Conservation (phyloP, 2,797 vertebrate genomes). For the Leucoraja ocellata region DNA sequence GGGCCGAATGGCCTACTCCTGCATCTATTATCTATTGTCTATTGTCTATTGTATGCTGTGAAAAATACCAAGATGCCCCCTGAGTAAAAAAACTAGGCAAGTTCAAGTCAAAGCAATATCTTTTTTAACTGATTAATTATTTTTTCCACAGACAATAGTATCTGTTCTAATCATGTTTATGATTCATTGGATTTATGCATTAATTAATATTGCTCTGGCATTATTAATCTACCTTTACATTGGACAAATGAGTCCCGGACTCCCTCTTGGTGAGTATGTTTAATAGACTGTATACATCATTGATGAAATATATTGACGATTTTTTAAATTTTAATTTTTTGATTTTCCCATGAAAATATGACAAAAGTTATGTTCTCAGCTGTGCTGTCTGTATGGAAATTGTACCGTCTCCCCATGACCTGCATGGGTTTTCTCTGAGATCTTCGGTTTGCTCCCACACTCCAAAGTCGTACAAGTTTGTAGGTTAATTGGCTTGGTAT, state of each 20-base stretch:
- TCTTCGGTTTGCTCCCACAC: no score
- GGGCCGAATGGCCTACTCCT: no score
- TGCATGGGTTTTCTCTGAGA: no score
- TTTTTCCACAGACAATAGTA: conserved; percentile 62
- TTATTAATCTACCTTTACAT: conserved; percentile 85
- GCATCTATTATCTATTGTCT: no score
- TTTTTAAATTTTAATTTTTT: not conserved
- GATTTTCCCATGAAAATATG: no score
- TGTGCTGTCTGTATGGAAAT: no score
- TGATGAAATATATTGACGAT: not conserved
- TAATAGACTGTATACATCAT: not conserved
- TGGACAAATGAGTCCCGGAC: conserved; percentile 80
- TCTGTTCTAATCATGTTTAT: conserved; percentile 87
- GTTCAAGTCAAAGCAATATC: not conserved
- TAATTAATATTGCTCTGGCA: conserved; percentile 72
- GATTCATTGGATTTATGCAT: conserved; percentile 89
- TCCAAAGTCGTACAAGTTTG: no score
- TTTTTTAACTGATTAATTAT: conserved; percentile 37
- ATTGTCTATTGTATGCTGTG: not conserved
- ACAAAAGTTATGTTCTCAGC: not conserved
- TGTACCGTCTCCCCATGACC: no score
- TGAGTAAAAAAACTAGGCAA: not conserved
- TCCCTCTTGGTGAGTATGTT: conserved; percentile 70
- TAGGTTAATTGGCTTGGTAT: no score
- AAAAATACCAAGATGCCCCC: not conserved